Evolutionary conservation across 2,797 vertebrate genomes (phyloP).

Genomic region (Periparus ater): DNA sequence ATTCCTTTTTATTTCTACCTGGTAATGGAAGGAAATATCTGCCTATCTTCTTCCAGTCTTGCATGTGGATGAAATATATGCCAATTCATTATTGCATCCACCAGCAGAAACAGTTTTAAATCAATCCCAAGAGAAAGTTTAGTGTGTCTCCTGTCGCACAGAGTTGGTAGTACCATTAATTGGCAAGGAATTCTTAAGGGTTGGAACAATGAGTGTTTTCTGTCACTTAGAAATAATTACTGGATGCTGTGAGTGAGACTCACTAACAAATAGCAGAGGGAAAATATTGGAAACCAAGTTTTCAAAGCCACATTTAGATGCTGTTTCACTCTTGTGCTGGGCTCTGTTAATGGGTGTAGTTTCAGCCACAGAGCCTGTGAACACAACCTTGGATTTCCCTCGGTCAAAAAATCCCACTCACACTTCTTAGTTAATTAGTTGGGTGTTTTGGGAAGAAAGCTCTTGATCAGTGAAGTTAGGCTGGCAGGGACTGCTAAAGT

Average conservation of each 20-base stretch:
- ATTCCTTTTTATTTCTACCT: background rate
- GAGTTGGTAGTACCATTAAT: background rate
- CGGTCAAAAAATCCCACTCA: constrained; percentile 9
- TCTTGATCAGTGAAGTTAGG: background rate
- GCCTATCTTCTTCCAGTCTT: background rate
- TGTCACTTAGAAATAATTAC: background rate
- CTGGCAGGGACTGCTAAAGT: background rate
- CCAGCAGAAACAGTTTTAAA: background rate
- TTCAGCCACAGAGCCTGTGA: background rate
- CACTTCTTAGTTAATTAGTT: background rate
- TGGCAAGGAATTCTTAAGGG: background rate
- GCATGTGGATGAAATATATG: background rate
- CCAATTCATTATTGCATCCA: background rate
- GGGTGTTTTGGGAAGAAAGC: background rate
- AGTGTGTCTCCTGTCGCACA: background rate
- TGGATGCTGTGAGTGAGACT: background rate
- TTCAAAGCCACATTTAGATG: background rate
- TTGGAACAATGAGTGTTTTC: background rate
- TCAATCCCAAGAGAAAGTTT: background rate
- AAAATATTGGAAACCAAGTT: background rate
- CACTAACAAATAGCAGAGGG: background rate
- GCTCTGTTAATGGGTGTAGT: background rate
- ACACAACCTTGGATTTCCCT: background rate
- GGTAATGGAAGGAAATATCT: background rate
- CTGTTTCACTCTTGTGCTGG: background rate